phyloP scores from a whole-genome alignment of 2,888 invertebrate genomes.

The Campoplex capitator region DNA sequence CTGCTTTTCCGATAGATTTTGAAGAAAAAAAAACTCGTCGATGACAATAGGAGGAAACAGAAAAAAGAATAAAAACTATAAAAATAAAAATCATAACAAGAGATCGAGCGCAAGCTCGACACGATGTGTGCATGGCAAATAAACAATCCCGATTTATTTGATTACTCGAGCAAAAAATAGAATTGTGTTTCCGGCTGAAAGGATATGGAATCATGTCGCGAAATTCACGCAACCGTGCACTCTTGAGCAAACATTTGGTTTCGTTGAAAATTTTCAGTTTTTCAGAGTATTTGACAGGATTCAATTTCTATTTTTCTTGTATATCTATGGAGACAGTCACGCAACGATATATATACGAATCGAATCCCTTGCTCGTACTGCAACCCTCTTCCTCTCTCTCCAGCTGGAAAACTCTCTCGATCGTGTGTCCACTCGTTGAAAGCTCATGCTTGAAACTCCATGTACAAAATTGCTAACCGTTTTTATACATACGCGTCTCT shows the following conservation, averaged over 20 bases:
- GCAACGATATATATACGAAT: slow-evolving; percentile 3
- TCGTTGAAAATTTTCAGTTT: slow-evolving; percentile 47
- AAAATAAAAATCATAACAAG: slow-evolving; percentile 12
- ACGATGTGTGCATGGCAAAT: background rate
- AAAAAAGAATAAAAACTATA: background rate
- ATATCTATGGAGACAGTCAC: background rate
- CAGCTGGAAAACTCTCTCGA: slow-evolving; percentile 23
- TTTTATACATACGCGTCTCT: slow-evolving; percentile 15
- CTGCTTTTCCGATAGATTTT: background rate
- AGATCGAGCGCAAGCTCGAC: background rate
- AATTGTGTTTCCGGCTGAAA: background rate
- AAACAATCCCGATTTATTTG: slow-evolving; percentile 20
- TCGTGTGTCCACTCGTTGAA: slow-evolving; percentile 48
- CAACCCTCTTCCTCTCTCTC: slow-evolving; percentile 18
- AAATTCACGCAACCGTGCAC: background rate
- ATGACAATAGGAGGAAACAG: background rate
- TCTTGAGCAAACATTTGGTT: slow-evolving; percentile 54
- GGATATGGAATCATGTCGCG: slow-evolving; percentile 12
- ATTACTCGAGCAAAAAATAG: slow-evolving; percentile 15
- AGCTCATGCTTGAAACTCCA: slow-evolving; percentile 43
- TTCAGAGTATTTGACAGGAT: slow-evolving; percentile 63
- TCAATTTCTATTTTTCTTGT: slow-evolving; percentile 4
- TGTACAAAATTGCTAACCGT: slow-evolving; percentile 55
- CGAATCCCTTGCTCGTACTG: background rate
- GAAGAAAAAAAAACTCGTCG: background rate